Evolutionary conservation across 2,797 vertebrate species (phyloP), one percentile per base, ranked within the genome.

Genomic region (Sebastolobus altivelis): DNA sequence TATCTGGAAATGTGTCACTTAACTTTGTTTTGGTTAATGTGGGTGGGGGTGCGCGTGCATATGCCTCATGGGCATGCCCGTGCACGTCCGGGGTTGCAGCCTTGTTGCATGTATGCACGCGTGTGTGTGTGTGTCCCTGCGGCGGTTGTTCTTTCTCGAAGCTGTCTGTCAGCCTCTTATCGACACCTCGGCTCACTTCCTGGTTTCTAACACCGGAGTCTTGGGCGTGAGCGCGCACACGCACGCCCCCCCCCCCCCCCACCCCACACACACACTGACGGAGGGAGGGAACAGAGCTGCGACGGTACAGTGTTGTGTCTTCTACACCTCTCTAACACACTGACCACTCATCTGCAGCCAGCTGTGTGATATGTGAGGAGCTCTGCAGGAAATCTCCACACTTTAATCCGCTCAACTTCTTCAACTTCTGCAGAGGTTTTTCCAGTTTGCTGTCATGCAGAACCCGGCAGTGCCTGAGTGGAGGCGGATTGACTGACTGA

Each of bases 171-270:
- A 74, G 27, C 7, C 76, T 90, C 43, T 46, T 86, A 90, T 88
- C 87, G 20, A 71, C 87, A 75, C 83, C 16, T 79, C 66, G 1
- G 31, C 72, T 85, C 71, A 92, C 87, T 93, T 92, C 92, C 92
- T 91, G 92, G 72, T 92, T 91, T 75, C 62, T 59, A 35, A 54
- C 5, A 37, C 71, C 43, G 13, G n/a, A 77, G 77, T 75, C 52
- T 81, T 62, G 3, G 6, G 29, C 38, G 25, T 31, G 79, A 37
- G 71, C 67, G 78, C 37, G 10, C 67, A 29, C 76, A 6, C 10
- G 22, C 81, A 72, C 65, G 35, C 5, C 1, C 59, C 0, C 43
- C 10, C 11, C 49, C 13, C 46, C 70, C 16, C 29, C 29, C 37
- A 14, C 59, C 61, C 75, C 54, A 67, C 35, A 46, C 46, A 29